Percentiles rank a stretch among this genome's conserved stretches.
Evolutionary conservation across 30 jellyfish, hydroid and myxozoan genomes (phyloP).

Genomic region (Turritopsis dohrnii): DNA sequence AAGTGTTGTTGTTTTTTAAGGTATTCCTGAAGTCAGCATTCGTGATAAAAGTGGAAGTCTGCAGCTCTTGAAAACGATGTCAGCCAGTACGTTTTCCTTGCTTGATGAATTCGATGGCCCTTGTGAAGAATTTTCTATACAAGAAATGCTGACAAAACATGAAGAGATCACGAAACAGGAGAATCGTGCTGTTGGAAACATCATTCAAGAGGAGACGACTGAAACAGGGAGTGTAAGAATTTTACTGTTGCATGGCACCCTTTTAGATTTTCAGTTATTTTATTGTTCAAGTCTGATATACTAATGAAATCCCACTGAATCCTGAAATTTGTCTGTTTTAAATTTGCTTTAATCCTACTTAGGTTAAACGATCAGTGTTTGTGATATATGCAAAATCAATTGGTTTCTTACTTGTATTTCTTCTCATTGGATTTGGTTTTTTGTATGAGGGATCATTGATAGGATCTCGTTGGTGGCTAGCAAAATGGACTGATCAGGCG

Average conservation of each 20-base stretch:
- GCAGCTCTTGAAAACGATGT: not conserved
- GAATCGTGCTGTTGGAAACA: constrained; percentile 34
- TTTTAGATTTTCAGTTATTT: not conserved
- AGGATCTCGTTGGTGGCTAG: constrained; percentile 91
- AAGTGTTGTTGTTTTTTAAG: not conserved
- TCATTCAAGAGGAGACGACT: constrained; percentile 59
- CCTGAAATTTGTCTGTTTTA: no score
- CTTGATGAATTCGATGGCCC: constrained; percentile 12
- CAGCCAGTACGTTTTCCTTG: constrained; percentile 17
- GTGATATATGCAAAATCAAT: constrained; percentile 53
- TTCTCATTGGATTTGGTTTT: constrained; percentile 40
- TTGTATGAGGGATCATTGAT: constrained; percentile 60
- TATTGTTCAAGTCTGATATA: no score
- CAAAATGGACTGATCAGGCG: constrained; percentile 63
- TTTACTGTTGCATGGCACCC: not conserved
- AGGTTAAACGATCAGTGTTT: constrained; percentile 80
- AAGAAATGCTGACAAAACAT: constrained; percentile 37
- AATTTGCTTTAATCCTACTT: not conserved
- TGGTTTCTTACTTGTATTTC: constrained; percentile 33
- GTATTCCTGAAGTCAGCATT: not conserved
- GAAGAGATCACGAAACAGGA: constrained; percentile 32
- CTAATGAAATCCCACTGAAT: no score
- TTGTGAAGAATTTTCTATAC: constrained; percentile 19
- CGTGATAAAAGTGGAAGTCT: not conserved
- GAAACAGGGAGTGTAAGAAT: constrained; percentile 80